Evolutionary conservation across 2,888 invertebrate genomes (phyloP).

Genomic region (Drosophila birchii): DNA sequence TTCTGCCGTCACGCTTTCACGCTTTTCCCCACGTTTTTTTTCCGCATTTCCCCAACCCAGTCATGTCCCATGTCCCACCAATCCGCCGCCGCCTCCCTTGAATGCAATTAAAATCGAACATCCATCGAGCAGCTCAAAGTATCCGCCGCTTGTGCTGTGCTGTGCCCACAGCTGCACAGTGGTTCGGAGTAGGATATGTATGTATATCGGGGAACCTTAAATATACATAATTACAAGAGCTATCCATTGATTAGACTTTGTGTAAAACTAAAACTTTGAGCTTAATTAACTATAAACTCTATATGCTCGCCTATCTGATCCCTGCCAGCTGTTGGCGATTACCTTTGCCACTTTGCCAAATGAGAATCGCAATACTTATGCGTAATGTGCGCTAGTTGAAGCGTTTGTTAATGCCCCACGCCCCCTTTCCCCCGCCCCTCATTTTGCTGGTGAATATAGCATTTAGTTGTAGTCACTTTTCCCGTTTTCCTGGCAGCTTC

Average conservation of each 20-base stretch:
- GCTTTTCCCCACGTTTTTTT: neutral
- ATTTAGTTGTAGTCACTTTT: conserved; percentile 52
- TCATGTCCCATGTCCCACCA: neutral
- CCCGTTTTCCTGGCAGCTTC: neutral
- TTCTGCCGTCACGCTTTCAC: neutral
- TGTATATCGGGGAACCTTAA: neutral
- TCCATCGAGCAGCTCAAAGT: conserved; percentile 31
- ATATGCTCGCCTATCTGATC: conserved; percentile 24
- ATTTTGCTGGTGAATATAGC: conserved; percentile 50
- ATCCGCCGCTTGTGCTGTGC: too few species aligned
- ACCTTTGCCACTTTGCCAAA: neutral
- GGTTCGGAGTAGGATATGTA: neutral
- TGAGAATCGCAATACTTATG: conserved; percentile 34
- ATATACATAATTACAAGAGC: neutral
- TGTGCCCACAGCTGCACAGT: conserved; percentile 31
- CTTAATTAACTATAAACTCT: conserved; percentile 7
- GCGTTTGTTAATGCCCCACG: conserved; percentile 14
- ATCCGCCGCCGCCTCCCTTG: conserved; percentile 5
- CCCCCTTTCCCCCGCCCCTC: conserved; percentile 13
- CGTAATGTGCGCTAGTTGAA: conserved; percentile 23
- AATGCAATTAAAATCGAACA: conserved; percentile 68
- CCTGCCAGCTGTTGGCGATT: conserved; percentile 16
- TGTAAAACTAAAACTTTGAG: neutral
- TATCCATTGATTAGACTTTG: neutral
- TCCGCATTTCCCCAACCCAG: neutral